A percentile compares a stretch with the other conserved stretches of the same genome.
Conservation (phyloP, 1,140 invertebrate genomes). For the Conus betulinus region DNA sequence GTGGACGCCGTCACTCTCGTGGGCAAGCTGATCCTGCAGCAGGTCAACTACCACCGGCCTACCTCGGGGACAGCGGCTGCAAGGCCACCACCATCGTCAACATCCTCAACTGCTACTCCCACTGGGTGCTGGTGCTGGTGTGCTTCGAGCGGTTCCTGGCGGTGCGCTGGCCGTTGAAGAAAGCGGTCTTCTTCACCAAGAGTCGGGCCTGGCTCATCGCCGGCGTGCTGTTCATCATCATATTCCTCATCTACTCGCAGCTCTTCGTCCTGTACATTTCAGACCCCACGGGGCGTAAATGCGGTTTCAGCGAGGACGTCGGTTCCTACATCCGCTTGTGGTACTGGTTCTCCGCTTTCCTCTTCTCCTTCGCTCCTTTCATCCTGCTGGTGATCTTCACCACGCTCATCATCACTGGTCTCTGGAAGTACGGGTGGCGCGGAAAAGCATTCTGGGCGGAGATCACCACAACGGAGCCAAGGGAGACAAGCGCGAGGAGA, state of each 20-base stretch:
- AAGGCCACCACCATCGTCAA: slow-evolving; percentile 19
- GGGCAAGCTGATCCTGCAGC: slow-evolving; percentile 53
- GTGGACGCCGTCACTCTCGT: slow-evolving; percentile 54
- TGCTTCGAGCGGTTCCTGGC: slow-evolving; percentile 64
- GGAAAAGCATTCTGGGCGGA: slow-evolving; percentile 33
- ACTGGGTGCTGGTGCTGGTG: slow-evolving; percentile 64
- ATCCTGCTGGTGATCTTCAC: slow-evolving; percentile 54
- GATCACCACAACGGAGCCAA: slow-evolving; percentile 15
- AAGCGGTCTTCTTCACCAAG: slow-evolving; percentile 53
- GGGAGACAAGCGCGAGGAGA: slow-evolving; percentile 41
- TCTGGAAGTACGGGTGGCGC: slow-evolving; percentile 43
- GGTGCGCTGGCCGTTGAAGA: slow-evolving; percentile 61
- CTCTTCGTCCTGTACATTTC: slow-evolving; percentile 48
- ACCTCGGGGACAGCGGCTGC: slow-evolving; percentile 51
- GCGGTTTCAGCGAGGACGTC: slow-evolving; percentile 36
- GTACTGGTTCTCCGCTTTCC: slow-evolving; percentile 60
- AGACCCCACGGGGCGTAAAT: slow-evolving; percentile 33
- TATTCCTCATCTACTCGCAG: slow-evolving; percentile 49
- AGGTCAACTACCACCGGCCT: slow-evolving; percentile 46
- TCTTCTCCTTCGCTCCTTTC: slow-evolving; percentile 58
- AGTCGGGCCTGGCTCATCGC: slow-evolving; percentile 42
- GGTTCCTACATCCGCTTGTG: slow-evolving; percentile 41
- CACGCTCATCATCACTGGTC: slow-evolving; percentile 56
- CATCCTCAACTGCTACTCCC: slow-evolving; percentile 42
- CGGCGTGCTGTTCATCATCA: slow-evolving; percentile 37